Base-by-base conservation (phyloP, 2,113 vertebrate genomes). In the Ellobius talpinus region DNA sequence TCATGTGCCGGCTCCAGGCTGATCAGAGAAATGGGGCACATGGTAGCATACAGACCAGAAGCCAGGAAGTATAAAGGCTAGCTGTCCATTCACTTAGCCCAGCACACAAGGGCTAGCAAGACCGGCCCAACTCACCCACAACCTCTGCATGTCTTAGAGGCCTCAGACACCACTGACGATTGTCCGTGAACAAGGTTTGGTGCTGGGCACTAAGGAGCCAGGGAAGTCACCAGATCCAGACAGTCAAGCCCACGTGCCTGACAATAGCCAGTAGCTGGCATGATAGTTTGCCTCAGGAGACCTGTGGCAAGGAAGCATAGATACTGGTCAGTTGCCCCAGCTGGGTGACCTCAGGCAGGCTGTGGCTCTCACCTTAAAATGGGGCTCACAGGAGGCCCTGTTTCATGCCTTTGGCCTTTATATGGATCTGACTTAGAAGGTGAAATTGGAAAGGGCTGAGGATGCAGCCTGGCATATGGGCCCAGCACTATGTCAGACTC, bases 1-100 rank as follows among this genome's bases (percentile, higher is more conserved):
- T 97, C 97, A 97, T 96, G 97, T 98, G 98, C 97, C 97, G 97
- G 96, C 97, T 96, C 96, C 86, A 96, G 97, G 96, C 94, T 94
- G 96, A 96, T 97, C 96, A 94, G 78, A 96, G 97, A 97, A 97
- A 94, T 96, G 96, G 97, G 94, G 96, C 97, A 97, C 86, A 82
- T 91, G 97, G 97, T 93, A 0, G 96, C 97, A 97, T 97, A 97
- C 96, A 96, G 95, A 97, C 89, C 0, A 96, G 96, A 95, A 95
- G 96, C 92, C 97, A 95, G 96, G 86, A 96, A 96, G 90, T 58
- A n/a, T 89, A 72, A 96, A 95, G 90, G 88, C 89, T 96, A 73
- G 87, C 92, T 26, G 68, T 92, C 82, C 47, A 3, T 93, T 78
- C 47, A 3, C 91, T 95, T 96, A 92, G 93, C 85, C 84, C 77